Evolutionary conservation across 2,888 invertebrate genomes (phyloP), one percentile per base, ranked within the genome.

Genomic region (Parthenolecanium corni): DNA sequence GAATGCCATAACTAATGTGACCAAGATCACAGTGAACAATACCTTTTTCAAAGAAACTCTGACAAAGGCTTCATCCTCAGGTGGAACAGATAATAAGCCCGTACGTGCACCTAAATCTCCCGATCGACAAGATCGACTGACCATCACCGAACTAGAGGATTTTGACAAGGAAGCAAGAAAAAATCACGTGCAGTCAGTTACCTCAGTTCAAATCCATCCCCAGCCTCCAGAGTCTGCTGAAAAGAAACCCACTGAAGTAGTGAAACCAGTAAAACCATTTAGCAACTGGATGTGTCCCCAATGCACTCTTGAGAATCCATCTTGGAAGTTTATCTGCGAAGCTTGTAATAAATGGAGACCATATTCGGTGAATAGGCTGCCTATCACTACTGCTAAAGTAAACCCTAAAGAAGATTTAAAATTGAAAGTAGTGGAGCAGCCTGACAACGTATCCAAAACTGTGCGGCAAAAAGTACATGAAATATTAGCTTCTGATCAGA

Each of bases 321-420:
- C 79, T 62, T 80, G 80, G 75, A 74, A 81, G 66, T 79, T 81
- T 14, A 80, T 81, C 40, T 83, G 83, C 71, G 79, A 79, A 66
- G 78, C 79, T 18, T 83, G 83, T 68, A 77, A 77, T 23, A 74
- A 63, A 47, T 63, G 63, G 63, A 40, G 63, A 4, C 63, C 63
- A 2, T 63, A 63, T 46, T 63, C 63, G 1, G 54, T 63, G 4
- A 54, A 20, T 16, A 53, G 23, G 16, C 1, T 6, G 21, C 20
- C 16, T 49, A 20, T 23, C 36, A 14, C 57, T 31, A 31, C 46
- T 11, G 23, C 46, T 16, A 16, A 47, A 9, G 21, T 58, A 9
- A 49, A 21, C 18, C 21, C 47, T 6, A 47, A 58, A 44, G 46
- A 57, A 21, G 57, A 47, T n/a, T n/a, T 24, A 12, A 11, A 14